These are phyloP conservation scores for Perdita meconis DNA, from an alignment of 2,888 invertebrate genomes.

Conservation along the genomic window DNA sequence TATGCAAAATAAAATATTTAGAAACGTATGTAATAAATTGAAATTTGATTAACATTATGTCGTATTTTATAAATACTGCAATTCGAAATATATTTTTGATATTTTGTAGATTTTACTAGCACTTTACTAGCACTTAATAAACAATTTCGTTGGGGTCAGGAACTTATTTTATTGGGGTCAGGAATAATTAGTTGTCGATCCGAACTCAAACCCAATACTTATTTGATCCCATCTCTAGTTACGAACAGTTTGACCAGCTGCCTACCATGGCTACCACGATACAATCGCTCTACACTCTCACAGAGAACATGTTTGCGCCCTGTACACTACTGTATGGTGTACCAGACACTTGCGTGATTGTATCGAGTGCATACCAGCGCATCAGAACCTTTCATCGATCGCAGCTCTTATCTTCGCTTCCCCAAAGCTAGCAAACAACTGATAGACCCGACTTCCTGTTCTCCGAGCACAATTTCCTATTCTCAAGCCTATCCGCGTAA, in stretches of 20 bases:
- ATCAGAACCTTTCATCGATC: constrained; percentile 59
- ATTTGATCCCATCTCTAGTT: constrained; percentile 13
- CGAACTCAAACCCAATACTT: not conserved
- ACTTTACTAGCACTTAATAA: no score
- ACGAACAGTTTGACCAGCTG: constrained; percentile 10
- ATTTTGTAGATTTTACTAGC: no score
- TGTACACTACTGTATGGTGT: constrained; percentile 5
- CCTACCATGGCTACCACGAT: constrained; percentile 1
- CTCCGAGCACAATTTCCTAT: not conserved
- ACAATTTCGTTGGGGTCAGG: no score
- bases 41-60: no score
- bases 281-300: constrained; percentile 32
- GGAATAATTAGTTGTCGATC: not conserved
- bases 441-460: not conserved
- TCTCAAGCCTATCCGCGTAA: not conserved
- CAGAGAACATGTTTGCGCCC: constrained; percentile 27
- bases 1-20: no score
- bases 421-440: not conserved
- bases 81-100: no score
- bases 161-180: no score
- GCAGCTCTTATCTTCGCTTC: constrained; percentile 25
- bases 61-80: no score
- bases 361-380: constrained; percentile 41
- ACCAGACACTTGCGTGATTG: constrained; percentile 43
- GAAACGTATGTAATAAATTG: no score